Percentiles rank a stretch among this genome's conserved stretches.
Evolutionary conservation across 2,888 invertebrate species (phyloP).

Genomic region (Leistus spinibarbis): DNA sequence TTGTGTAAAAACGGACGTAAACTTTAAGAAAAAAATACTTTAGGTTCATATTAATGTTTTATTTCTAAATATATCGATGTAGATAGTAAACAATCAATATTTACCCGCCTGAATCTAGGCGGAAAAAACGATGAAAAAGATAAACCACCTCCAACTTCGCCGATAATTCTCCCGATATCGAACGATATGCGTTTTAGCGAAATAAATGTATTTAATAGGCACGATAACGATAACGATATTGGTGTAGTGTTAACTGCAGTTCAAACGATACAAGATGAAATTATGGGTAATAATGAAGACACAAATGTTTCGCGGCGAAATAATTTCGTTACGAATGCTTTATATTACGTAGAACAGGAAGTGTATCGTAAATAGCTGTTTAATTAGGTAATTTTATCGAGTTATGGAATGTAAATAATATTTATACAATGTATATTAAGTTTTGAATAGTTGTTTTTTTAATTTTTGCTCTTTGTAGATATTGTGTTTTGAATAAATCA

Average conservation of each 20-base stretch:
- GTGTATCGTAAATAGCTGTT: conserved; percentile 15
- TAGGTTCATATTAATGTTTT: too few relatives aligned
- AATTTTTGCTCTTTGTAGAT: neutral
- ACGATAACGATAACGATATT: neutral
- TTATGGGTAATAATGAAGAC: conserved; percentile 2
- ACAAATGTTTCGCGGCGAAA: neutral
- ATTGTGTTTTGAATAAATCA: neutral
- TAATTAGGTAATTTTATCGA: neutral
- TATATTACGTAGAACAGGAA: conserved; percentile 23
- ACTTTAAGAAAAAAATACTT: too few relatives aligned
- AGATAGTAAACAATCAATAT: conserved; percentile 12
- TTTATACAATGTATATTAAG: neutral
- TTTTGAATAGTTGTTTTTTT: neutral
- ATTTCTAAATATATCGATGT: neutral
- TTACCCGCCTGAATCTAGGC: conserved; percentile 6
- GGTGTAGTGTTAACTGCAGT: conserved; percentile 22
- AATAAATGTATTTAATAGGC: neutral
- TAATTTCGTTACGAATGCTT: conserved; percentile 17
- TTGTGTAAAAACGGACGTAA: too few relatives aligned
- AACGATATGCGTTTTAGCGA: neutral
- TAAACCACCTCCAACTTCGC: neutral
- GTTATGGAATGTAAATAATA: neutral
- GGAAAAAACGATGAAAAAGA: conserved; percentile 5
- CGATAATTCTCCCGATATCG: conserved; percentile 15
- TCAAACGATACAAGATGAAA: conserved; percentile 15